These are phyloP conservation scores for Kryptopterus vitreolus DNA, from an alignment of 2,797 vertebrate species.

Conservation along the genomic window DNA sequence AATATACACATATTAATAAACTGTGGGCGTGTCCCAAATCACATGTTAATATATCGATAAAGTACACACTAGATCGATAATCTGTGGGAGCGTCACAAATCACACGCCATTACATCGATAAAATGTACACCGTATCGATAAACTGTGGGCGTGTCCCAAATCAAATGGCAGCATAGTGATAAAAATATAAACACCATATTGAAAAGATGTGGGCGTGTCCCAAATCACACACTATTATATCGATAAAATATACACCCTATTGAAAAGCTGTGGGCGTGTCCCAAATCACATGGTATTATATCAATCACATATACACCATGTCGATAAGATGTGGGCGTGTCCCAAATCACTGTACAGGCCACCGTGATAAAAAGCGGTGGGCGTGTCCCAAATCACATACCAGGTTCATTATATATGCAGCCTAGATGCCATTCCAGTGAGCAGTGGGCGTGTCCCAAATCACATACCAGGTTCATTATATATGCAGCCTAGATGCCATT, in stretches of 20 bases:
- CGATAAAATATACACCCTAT: background rate
- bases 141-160: background rate
- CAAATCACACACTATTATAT: background rate
- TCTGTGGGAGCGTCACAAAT: background rate
- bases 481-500: too few relatives aligned
- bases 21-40: too few relatives aligned
- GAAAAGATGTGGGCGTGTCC: background rate
- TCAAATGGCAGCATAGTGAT: background rate
- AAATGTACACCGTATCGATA: background rate
- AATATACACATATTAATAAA: too few relatives aligned
- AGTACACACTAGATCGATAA: background rate
- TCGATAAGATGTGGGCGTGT: background rate
- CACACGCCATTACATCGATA: too few relatives aligned
- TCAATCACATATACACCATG: background rate
- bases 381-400: too few relatives aligned
- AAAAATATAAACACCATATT: background rate
- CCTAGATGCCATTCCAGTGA: too few relatives aligned
- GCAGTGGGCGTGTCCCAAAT: too few relatives aligned
- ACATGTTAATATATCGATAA: background rate
- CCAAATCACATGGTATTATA: background rate
- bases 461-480: too few relatives aligned
- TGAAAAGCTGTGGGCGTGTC: background rate
- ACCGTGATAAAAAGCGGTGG: too few relatives aligned
- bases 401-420: too few relatives aligned
- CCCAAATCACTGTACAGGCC: too few relatives aligned